Percentiles rank a stretch among this genome's conserved stretches.
phyloP scores from a whole-genome alignment of 1,140 invertebrate species.

The Palaemon carinicauda region DNA sequence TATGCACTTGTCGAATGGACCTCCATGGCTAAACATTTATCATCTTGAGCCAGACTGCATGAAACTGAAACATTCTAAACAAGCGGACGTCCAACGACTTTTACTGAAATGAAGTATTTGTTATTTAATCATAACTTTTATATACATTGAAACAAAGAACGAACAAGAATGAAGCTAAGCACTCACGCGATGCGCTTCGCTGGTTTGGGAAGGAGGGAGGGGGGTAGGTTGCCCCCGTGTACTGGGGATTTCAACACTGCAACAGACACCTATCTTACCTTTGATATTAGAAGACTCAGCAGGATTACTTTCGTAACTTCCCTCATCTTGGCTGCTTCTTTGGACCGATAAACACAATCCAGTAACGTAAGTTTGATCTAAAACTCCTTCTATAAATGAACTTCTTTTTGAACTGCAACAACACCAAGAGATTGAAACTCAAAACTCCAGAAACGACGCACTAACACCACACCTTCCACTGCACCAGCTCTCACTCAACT shows the following conservation, averaged over 20 bases:
- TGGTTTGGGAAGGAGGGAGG: background rate
- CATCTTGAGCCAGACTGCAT: no score
- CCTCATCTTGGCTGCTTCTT: background rate
- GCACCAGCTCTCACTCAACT: slow-evolving; percentile 26
- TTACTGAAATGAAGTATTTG: no score
- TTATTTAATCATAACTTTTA: no score
- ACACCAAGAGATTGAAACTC: background rate
- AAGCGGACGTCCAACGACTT: no score
- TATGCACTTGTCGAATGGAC: no score
- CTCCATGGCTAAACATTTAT: no score
- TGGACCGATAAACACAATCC: background rate
- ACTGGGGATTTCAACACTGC: slow-evolving; percentile 29
- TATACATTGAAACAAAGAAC: no score
- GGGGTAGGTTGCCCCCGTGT: no score
- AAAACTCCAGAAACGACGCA: background rate
- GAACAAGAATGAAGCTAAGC: background rate
- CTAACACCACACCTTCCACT: background rate
- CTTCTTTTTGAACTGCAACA: background rate
- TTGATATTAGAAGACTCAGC: slow-evolving; percentile 7
- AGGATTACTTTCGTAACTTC: background rate
- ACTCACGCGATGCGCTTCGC: background rate
- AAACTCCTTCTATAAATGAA: background rate
- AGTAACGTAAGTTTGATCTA: background rate
- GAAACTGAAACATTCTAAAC: no score
- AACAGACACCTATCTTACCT: slow-evolving; percentile 35